These are phyloP conservation scores for Brachionus manjavacas DNA, from an alignment of 1,140 invertebrate genomes.

Conservation along the genomic window DNA sequence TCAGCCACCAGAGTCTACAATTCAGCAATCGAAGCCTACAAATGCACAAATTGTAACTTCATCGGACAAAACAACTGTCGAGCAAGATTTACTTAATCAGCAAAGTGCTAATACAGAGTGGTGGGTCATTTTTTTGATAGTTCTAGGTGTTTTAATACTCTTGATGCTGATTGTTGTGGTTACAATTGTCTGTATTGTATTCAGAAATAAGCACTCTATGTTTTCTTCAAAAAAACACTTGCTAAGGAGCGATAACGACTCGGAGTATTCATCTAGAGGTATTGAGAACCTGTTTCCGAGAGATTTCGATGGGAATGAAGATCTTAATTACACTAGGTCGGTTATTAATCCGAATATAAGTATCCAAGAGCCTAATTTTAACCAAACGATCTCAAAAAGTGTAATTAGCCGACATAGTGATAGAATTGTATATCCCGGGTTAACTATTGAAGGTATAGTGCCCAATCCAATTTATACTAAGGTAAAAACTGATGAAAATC, in stretches of 20 bases:
- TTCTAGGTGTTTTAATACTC: not conserved
- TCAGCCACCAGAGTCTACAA: not conserved
- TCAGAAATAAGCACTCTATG: not conserved
- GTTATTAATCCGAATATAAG: not conserved
- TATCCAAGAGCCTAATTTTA: not conserved
- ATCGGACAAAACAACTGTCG: not conserved
- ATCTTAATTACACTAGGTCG: not conserved
- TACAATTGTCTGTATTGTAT: not conserved
- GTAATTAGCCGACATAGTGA: not conserved
- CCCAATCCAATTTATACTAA: constrained; percentile 14
- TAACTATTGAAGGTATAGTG: not conserved
- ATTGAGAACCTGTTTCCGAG: not conserved
- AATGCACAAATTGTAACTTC: not conserved
- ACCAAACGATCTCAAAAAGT: not conserved
- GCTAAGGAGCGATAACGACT: not conserved
- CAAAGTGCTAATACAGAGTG: not conserved
- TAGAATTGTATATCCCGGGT: not conserved
- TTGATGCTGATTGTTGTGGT: not conserved
- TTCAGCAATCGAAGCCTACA: not conserved
- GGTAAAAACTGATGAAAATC: not conserved
- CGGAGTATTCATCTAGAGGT: not conserved
- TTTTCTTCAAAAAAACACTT: not conserved
- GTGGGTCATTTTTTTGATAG: not conserved
- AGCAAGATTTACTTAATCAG: not conserved
- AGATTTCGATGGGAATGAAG: not conserved